A percentile compares a stretch with the other conserved stretches of the same genome.
phyloP scores from a whole-genome alignment of 2,888 invertebrate species.

The Drosophila koepferae region DNA sequence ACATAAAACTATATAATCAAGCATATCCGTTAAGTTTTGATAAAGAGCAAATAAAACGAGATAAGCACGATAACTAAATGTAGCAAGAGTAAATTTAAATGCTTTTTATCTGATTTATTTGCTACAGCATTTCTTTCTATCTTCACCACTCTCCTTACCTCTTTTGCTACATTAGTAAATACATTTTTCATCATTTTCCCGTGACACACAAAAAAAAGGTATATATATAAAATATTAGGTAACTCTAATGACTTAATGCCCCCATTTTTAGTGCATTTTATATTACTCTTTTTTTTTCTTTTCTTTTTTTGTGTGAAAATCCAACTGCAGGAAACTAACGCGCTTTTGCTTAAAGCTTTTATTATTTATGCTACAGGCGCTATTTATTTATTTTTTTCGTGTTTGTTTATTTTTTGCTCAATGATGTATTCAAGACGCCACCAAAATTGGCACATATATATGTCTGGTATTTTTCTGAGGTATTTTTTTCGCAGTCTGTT shows the following conservation, averaged over 20 bases:
- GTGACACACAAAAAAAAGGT: background rate
- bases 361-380: slow-evolving; percentile 28
- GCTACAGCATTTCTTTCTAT: background rate
- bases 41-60: slow-evolving; percentile 23
- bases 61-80: slow-evolving; percentile 36
- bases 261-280: slow-evolving; percentile 62
- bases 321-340: slow-evolving; percentile 41
- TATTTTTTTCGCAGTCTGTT: slow-evolving; percentile 43
- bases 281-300: slow-evolving; percentile 25
- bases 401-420: slow-evolving; percentile 13
- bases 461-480: slow-evolving; percentile 41
- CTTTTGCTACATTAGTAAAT: slow-evolving; percentile 16
- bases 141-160: background rate
- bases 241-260: slow-evolving; percentile 62
- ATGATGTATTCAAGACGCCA: slow-evolving; percentile 47
- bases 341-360: slow-evolving; percentile 27
- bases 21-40: slow-evolving; percentile 10
- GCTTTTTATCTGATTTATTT: slow-evolving; percentile 11
- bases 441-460: slow-evolving; percentile 54
- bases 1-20: slow-evolving; percentile 16
- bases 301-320: slow-evolving; percentile 22
- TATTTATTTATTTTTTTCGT: background rate
- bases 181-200: slow-evolving; percentile 29
- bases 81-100: slow-evolving; percentile 3
- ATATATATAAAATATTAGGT: slow-evolving; percentile 43